These are phyloP conservation scores for Arnoldichthys spilopterus DNA, from an alignment of 2,797 vertebrate species.

Conservation along the genomic window DNA sequence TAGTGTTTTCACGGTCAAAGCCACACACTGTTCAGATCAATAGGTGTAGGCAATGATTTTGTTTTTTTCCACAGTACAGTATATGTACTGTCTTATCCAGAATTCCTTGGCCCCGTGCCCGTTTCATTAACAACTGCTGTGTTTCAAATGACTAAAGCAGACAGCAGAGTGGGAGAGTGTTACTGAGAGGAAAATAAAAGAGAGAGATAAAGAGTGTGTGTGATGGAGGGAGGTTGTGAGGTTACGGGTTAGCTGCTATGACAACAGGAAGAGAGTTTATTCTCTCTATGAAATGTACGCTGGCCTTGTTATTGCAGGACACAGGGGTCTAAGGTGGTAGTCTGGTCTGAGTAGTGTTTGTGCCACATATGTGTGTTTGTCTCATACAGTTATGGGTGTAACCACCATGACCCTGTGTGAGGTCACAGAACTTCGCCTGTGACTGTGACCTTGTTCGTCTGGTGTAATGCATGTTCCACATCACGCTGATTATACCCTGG, in stretches of 20 bases:
- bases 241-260: slow-evolving; percentile 42
- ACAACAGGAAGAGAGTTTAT: slow-evolving; percentile 51
- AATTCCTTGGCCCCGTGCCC: slow-evolving; percentile 19
- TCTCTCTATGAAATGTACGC: slow-evolving; percentile 20
- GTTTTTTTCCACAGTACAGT: neutral
- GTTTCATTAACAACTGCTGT: slow-evolving; percentile 33
- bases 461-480: slow-evolving; percentile 38
- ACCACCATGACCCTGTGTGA: slow-evolving; percentile 44
- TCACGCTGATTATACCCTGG: slow-evolving; percentile 46
- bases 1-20: too few species aligned
- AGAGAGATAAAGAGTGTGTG: slow-evolving; percentile 25
- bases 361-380: slow-evolving; percentile 21
- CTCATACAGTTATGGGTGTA: slow-evolving; percentile 47
- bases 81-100: neutral
- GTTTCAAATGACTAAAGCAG: slow-evolving; percentile 27
- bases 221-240: slow-evolving; percentile 43
- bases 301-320: slow-evolving; percentile 36
- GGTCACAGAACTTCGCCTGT: slow-evolving; percentile 31
- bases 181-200: slow-evolving; percentile 17
- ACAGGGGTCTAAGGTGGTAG: slow-evolving; percentile 28
- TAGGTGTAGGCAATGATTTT: too few species aligned
- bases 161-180: neutral
- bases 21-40: too few species aligned
- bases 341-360: slow-evolving; percentile 41
- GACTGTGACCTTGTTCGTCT: slow-evolving; percentile 45